Conservation (phyloP, 2,797 vertebrate species). For the Corythornis leucogaster region DNA sequence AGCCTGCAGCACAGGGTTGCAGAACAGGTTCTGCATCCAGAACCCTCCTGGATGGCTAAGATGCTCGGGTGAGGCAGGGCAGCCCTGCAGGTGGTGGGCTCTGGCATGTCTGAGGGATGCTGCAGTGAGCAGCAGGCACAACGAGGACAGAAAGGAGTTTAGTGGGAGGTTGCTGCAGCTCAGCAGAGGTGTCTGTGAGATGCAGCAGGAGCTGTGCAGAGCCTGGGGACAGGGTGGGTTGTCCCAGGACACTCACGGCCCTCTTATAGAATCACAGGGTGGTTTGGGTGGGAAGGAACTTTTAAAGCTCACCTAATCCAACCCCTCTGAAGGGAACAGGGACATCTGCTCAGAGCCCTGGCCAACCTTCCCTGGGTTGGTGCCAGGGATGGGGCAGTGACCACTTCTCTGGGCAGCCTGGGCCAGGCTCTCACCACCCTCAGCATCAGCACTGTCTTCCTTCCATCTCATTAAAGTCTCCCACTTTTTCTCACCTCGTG, state of each 20-base stretch:
- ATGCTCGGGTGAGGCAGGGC: too few relatives aligned
- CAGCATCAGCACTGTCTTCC: too few relatives aligned
- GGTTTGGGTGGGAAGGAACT: not conserved
- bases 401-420: not conserved
- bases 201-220: accelerated
- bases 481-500: not conserved
- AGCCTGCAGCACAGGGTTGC: not conserved
- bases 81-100: not conserved
- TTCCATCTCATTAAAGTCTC: not conserved
- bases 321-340: not conserved
- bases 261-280: not conserved
- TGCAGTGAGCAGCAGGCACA: not conserved
- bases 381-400: not conserved
- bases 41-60: not conserved
- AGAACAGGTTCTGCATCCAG: not conserved
- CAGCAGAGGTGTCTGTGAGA: accelerated
- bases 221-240: too few relatives aligned
- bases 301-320: not conserved
- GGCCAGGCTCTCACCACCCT: not conserved
- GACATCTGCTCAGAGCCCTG: not conserved
- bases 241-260: accelerated
- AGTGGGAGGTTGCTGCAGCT: not conserved
- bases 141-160: not conserved
- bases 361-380: not conserved
- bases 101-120: not conserved